Percentiles rank a stretch among this genome's conserved stretches.
Evolutionary conservation across 2,797 vertebrate genomes (phyloP).

Genomic region (Oceanodroma leucorhoa): DNA sequence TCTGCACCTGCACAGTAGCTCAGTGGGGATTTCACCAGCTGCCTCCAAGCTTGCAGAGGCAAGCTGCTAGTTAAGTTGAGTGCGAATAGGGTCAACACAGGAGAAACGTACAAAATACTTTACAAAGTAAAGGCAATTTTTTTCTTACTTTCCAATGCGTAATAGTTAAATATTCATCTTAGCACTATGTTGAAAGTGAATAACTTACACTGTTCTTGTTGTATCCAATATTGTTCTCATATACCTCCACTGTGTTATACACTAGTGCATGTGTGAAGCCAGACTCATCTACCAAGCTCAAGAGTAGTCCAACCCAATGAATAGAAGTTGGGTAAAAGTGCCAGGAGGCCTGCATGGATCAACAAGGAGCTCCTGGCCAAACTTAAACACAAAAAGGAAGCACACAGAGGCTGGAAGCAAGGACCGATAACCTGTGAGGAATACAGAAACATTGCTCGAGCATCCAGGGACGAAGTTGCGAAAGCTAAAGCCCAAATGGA

Average conservation of each 20-base stretch:
- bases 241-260: background rate
- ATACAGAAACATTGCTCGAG: background rate
- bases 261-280: background rate
- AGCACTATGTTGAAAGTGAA: background rate
- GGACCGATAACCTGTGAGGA: background rate
- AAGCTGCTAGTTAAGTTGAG: background rate
- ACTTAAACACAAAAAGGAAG: background rate
- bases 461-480: background rate
- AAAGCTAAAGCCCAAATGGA: background rate
- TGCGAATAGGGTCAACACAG: background rate
- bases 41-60: background rate
- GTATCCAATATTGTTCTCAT: background rate
- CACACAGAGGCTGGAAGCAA: background rate
- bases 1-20: background rate
- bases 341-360: background rate
- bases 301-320: background rate
- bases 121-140: background rate
- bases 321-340: background rate
- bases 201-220: background rate
- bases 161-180: background rate
- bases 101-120: background rate
- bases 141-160: background rate
- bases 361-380: background rate
- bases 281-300: background rate
- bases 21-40: background rate